phyloP scores from a whole-genome alignment of 2,888 invertebrate genomes.

The Dicyrtoma fusca region DNA sequence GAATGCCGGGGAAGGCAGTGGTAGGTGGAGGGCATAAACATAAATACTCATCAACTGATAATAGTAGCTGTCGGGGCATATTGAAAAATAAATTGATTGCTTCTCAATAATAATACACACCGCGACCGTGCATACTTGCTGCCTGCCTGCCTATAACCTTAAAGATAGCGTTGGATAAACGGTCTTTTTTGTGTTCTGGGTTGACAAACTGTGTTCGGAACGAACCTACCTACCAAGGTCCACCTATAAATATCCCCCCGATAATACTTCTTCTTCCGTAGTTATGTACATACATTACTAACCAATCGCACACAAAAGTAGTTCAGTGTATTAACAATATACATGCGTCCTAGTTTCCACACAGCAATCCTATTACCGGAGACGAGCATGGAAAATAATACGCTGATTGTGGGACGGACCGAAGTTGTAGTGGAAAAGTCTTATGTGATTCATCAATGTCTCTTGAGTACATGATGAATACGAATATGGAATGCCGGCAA shows the following conservation, averaged over 20 bases:
- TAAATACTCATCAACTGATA: conserved; percentile 10
- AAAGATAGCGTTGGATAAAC: too few relatives aligned
- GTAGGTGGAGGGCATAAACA: not conserved
- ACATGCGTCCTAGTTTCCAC: too few relatives aligned
- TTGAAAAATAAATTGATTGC: conserved; percentile 26
- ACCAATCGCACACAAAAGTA: too few relatives aligned
- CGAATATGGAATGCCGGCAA: conserved; percentile 4
- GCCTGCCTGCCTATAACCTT: not conserved
- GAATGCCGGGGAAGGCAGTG: not conserved
- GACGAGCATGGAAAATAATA: too few relatives aligned
- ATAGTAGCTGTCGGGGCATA: not conserved
- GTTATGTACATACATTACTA: not conserved
- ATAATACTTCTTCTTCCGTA: not conserved
- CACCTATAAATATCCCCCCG: not conserved
- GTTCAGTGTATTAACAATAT: conserved; percentile 7
- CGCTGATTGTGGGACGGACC: too few relatives aligned
- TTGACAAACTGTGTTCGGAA: not conserved
- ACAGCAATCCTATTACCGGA: too few relatives aligned
- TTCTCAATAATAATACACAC: conserved; percentile 1
- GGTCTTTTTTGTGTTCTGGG: not conserved
- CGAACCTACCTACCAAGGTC: not conserved
- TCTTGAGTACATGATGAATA: not conserved
- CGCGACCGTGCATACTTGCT: not conserved
- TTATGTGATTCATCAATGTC: conserved; percentile 37
- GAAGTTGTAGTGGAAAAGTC: too few relatives aligned